These are phyloP conservation scores for Plagodis dolabraria DNA, from an alignment of 2,888 invertebrate genomes.

Conservation along the genomic window DNA sequence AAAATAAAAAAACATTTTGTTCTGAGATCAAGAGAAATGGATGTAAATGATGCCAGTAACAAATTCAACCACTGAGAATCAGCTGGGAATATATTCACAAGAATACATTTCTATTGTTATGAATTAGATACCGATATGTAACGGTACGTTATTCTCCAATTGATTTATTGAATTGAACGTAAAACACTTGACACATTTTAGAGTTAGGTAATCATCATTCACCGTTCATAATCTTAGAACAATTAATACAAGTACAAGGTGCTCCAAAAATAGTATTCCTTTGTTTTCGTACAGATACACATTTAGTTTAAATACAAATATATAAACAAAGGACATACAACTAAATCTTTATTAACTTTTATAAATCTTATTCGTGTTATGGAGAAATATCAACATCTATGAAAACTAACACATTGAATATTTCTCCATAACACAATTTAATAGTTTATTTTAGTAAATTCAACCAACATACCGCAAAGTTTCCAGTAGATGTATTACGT, in stretches of 20 bases:
- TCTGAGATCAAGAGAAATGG: slow-evolving; percentile 41
- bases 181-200: slow-evolving; percentile 19
- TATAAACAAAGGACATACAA: slow-evolving; percentile 15
- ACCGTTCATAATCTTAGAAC: slow-evolving; percentile 46
- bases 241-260: slow-evolving; percentile 36
- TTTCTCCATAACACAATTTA: slow-evolving; percentile 74
- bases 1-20: slow-evolving; percentile 46
- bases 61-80: neutral
- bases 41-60: slow-evolving; percentile 15
- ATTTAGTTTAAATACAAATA: slow-evolving; percentile 1
- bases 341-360: slow-evolving; percentile 36
- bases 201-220: slow-evolving; percentile 15
- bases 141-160: neutral
- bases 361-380: slow-evolving; percentile 56
- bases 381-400: slow-evolving; percentile 66
- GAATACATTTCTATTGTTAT: no score
- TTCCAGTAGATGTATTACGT: slow-evolving; percentile 88
- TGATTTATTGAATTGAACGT: neutral
- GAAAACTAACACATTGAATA: slow-evolving; percentile 52
- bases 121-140: neutral
- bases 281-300: slow-evolving; percentile 3
- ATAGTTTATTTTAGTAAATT: slow-evolving; percentile 39
- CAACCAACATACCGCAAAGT: slow-evolving; percentile 84
- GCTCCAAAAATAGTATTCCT: slow-evolving; percentile 34
- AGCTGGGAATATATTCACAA: no score